These are phyloP conservation scores for Spisula subtruncata DNA, from an alignment of 2,888 invertebrate species.

Conservation along the genomic window DNA sequence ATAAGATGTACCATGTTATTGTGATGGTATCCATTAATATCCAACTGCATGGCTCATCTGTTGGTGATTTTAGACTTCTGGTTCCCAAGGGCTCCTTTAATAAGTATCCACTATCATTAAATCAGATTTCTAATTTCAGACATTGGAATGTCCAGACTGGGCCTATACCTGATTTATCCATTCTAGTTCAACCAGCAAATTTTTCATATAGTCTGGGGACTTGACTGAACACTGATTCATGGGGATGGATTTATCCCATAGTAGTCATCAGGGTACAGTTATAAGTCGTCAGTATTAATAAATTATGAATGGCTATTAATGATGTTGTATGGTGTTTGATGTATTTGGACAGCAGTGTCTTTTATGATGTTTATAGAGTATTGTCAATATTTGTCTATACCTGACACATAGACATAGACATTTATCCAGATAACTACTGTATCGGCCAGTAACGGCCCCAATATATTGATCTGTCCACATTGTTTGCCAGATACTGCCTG, in stretches of 20 bases:
- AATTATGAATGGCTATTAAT: not conserved
- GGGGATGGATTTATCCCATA: too few species aligned
- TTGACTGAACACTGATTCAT: too few species aligned
- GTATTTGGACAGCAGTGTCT: not conserved
- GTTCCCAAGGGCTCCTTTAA: too few species aligned
- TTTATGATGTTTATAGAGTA: slow-evolving; percentile 34
- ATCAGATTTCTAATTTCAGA: too few species aligned
- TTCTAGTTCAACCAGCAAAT: too few species aligned
- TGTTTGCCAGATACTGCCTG: not conserved
- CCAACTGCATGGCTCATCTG: too few species aligned
- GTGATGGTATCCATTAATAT: too few species aligned
- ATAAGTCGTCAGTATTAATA: not conserved
- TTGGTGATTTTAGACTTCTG: too few species aligned
- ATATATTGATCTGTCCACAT: not conserved
- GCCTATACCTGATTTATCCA: not conserved
- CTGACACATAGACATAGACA: slow-evolving; percentile 15
- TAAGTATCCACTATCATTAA: too few species aligned
- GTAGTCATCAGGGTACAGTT: not conserved
- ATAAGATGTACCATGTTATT: too few species aligned
- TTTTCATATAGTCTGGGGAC: too few species aligned
- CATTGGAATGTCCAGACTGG: too few species aligned
- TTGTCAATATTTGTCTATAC: slow-evolving; percentile 42
- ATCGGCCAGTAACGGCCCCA: not conserved
- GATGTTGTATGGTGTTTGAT: not conserved
- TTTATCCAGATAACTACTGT: slow-evolving; percentile 3